These are phyloP conservation scores for Lithodes maja DNA, from an alignment of 2,888 invertebrate genomes.

Conservation along the genomic window DNA sequence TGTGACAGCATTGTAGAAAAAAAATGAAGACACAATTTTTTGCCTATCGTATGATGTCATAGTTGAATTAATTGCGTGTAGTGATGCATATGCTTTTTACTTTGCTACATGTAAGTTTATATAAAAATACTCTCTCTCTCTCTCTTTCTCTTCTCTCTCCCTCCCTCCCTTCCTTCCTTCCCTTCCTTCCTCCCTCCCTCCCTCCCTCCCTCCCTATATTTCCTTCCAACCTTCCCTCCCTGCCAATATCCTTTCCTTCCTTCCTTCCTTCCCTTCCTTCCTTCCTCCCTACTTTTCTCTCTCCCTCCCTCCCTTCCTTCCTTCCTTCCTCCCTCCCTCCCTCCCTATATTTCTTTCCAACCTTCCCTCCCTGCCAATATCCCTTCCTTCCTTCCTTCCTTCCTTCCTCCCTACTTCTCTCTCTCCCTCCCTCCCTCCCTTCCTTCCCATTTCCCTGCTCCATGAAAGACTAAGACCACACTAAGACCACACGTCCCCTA, in stretches of 20 bases:
- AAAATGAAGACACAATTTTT: no score
- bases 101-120: no score
- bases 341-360: conserved; percentile 3
- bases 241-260: neutral
- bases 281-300: conserved; percentile 16
- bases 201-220: no score
- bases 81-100: no score
- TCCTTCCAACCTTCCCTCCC: neutral
- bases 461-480: neutral
- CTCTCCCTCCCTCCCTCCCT: neutral
- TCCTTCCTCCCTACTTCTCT: neutral
- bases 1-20: no score
- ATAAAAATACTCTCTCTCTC: neutral
- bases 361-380: conserved; percentile 38
- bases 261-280: neutral
- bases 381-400: neutral
- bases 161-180: neutral
- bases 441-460: neutral
- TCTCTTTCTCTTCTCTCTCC: neutral
- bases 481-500: neutral
- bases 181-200: neutral
- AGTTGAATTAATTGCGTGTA: no score
- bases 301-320: conserved; percentile 19
- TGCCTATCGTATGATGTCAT: no score
- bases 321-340: neutral